Evolutionary conservation across 2,888 invertebrate species (phyloP), one percentile per base, ranked within the genome.

Genomic region (Hybos culiciformis): DNA sequence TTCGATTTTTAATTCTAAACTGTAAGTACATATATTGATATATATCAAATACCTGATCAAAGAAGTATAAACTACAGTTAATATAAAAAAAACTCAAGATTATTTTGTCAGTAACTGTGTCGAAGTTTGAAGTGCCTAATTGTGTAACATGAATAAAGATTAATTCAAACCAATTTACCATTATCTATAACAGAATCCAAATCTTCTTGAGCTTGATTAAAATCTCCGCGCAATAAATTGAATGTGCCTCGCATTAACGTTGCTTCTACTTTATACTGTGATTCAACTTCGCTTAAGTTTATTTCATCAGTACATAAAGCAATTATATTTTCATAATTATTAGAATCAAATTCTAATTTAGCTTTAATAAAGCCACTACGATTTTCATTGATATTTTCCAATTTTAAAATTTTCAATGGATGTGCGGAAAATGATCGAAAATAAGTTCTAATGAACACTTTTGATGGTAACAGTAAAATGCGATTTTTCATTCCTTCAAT

Each of bases 381-480:
- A 2, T 54, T 51, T 9, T 49, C 52, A 7, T 55, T 55, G 4
- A 40, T 46, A 8, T 44, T 46, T 7, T 42, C 60, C 29, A 75
- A 57, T 51, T 73, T 67, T 45, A 62, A 56, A 38, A 70, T 68
- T 44, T 77, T 71, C 46, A 91, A 73, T 4, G 92, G 91, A 69
- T 93, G 93, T 55, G 83, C 80, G 44, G 81, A 77, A 65, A 92
- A 94, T 11, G 91, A 86, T 46, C 78, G 76, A 61, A 93, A 83
- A 61, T 91, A 94, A 8, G 83, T 83, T 58, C 78, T 81, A 26
- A 93, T 80, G 56, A 88, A 91, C 64, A 83, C 79, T 50, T 78
- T 78, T 0, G 92, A 91, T 17, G 93, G 91, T 70, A 88, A 76
- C 3, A 81, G 69, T 1, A 85, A 80, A 48, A 74, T 71, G 51